phyloP scores from a whole-genome alignment of 2,797 vertebrate genomes.

The Catamblyrhynchus diadema region DNA sequence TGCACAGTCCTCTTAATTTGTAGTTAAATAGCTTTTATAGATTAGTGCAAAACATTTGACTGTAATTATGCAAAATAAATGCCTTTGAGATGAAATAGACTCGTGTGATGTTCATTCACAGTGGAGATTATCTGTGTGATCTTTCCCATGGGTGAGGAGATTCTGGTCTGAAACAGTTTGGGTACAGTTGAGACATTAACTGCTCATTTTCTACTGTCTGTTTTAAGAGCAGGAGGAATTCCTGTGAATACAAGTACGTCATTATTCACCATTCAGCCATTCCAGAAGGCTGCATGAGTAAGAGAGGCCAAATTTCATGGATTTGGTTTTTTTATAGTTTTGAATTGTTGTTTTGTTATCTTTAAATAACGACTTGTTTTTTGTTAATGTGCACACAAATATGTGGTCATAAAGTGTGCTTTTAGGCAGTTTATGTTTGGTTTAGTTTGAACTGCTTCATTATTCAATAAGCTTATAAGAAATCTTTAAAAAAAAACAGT shows the following conservation, averaged over 20 bases:
- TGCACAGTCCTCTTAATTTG: background rate
- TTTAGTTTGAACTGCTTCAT: background rate
- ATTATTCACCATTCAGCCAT: background rate
- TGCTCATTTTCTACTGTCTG: background rate
- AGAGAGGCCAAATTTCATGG: background rate
- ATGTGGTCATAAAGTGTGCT: background rate
- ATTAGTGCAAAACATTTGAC: background rate
- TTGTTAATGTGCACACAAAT: background rate
- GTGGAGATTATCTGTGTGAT: background rate
- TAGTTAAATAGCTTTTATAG: background rate
- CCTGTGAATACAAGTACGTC: accelerated
- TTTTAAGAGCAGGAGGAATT: background rate
- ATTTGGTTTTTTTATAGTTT: background rate
- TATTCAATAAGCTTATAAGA: background rate
- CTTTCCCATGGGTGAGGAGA: background rate
- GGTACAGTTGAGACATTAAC: background rate
- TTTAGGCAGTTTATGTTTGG: background rate
- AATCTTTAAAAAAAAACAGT: background rate
- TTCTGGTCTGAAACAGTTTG: background rate
- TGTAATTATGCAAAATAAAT: background rate
- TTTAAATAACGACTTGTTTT: background rate
- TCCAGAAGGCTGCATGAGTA: background rate
- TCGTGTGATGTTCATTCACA: background rate
- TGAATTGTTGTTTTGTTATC: background rate
- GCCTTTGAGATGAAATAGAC: background rate